Percentiles rank a stretch among this genome's conserved stretches.
Conservation (phyloP, 1,140 invertebrate species). For the Drosophila truncata region DNA sequence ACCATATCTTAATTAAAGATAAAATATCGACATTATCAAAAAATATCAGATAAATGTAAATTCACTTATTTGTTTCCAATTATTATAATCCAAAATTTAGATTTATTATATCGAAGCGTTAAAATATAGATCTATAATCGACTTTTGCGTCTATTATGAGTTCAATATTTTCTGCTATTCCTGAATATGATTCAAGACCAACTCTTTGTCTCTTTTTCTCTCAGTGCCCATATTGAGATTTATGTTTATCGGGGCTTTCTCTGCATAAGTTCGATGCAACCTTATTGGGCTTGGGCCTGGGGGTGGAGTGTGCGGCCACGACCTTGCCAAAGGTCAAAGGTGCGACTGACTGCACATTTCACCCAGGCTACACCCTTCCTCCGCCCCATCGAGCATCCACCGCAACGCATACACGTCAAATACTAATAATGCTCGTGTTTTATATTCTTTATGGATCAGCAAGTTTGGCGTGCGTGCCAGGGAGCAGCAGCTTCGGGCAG, state of each 20-base stretch:
- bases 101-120: neutral
- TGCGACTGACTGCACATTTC: conserved; percentile 38
- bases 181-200: neutral
- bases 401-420: conserved; percentile 40
- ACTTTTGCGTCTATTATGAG: neutral
- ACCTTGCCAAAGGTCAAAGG: conserved; percentile 60
- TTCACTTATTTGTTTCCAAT: neutral
- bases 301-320: conserved; percentile 7
- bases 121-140: neutral
- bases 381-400: conserved; percentile 23
- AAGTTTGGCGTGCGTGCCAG: conserved; percentile 68
- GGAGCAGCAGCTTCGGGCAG: conserved; percentile 5
- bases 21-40: too few relatives aligned
- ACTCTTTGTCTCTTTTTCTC: neutral
- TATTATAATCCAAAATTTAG: neutral
- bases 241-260: neutral
- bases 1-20: too few relatives aligned
- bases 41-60: neutral
- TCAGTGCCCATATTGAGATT: conserved; percentile 13
- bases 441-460: conserved; percentile 80
- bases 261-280: conserved; percentile 11
- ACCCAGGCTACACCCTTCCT: conserved; percentile 2
- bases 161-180: neutral
- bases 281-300: conserved; percentile 6
- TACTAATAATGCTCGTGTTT: conserved; percentile 76